Conservation (phyloP, 2,113 vertebrate genomes). For the Silurus asotus region DNA sequence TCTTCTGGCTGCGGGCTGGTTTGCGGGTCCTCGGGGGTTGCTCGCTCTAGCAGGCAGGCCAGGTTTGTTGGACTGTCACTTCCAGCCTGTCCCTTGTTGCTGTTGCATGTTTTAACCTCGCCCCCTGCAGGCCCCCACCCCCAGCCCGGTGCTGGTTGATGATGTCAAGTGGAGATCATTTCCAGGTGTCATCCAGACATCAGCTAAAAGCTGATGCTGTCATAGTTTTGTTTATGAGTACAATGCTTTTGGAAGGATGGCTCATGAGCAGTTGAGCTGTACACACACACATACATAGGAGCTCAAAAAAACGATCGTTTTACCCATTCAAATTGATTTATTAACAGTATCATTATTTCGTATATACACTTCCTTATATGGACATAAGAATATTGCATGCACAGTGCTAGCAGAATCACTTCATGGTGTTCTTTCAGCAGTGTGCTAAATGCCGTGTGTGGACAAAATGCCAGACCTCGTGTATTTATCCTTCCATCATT, state of each 20-base stretch:
- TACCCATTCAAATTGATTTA: not conserved
- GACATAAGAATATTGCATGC: not conserved
- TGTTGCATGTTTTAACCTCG: conserved; percentile 54
- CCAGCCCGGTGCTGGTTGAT: conserved; percentile 44
- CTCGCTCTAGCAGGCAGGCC: conserved; percentile 74
- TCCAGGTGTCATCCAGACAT: conserved; percentile 35
- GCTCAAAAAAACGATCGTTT: not conserved
- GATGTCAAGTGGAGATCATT: conserved; percentile 46
- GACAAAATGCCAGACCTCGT: conserved; percentile 11
- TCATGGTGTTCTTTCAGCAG: not conserved
- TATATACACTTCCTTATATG: not conserved
- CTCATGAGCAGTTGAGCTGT: conserved; percentile 11
- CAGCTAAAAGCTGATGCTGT: conserved; percentile 38
- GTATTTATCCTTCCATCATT: conserved; percentile 40
- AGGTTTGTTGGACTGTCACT: conserved; percentile 73
- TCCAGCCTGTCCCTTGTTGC: conserved; percentile 35
- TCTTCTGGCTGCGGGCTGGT: conserved; percentile 59
- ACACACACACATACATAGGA: conserved; percentile 2
- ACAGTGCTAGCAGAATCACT: not conserved
- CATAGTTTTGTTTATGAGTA: conserved; percentile 39
- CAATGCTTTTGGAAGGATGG: conserved; percentile 27
- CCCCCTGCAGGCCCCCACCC: conserved; percentile 31
- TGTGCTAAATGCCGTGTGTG: conserved; percentile 31
- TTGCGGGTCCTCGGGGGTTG: conserved; percentile 60
- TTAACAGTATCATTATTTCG: not conserved